These are phyloP conservation scores for Epinotia bilunana DNA, from an alignment of 2,888 invertebrate genomes.

Conservation along the genomic window DNA sequence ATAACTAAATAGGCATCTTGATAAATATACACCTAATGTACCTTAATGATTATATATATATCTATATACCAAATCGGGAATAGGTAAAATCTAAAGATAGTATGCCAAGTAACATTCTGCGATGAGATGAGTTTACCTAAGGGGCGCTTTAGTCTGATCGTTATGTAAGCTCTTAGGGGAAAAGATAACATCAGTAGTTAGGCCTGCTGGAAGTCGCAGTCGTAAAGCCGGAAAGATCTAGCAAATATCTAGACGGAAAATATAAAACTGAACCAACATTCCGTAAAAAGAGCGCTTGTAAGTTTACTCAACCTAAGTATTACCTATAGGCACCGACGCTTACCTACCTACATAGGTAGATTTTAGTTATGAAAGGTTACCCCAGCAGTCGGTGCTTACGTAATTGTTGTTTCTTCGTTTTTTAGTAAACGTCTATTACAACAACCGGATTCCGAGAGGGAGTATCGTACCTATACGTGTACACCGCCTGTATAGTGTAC, in stretches of 20 bases:
- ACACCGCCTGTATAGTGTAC: not conserved
- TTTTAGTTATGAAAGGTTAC: too few relatives aligned
- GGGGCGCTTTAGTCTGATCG: slow-evolving; percentile 18
- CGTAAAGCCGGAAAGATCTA: slow-evolving; percentile 37
- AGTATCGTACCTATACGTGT: not conserved
- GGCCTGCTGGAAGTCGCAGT: slow-evolving; percentile 19
- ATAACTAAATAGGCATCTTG: slow-evolving; percentile 42
- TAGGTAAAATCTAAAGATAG: slow-evolving; percentile 14
- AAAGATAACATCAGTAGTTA: slow-evolving; percentile 35
- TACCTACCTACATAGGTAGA: too few relatives aligned
- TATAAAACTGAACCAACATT: slow-evolving; percentile 19
- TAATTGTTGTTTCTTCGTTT: not conserved
- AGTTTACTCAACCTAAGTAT: slow-evolving; percentile 11
- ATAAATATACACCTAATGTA: slow-evolving; percentile 9
- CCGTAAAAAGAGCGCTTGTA: slow-evolving; percentile 15
- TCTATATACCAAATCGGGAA: not conserved
- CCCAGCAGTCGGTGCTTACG: not conserved
- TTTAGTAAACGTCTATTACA: slow-evolving; percentile 10
- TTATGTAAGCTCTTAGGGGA: slow-evolving; percentile 29
- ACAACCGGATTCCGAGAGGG: slow-evolving; percentile 4
- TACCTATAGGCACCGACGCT: not conserved
- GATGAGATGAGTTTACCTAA: slow-evolving; percentile 13
- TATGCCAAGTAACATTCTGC: slow-evolving; percentile 25
- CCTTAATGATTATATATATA: slow-evolving; percentile 8
- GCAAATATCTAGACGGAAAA: slow-evolving; percentile 20